Conservation (phyloP, 2,888 invertebrate genomes). For the Alsophila aescularia region DNA sequence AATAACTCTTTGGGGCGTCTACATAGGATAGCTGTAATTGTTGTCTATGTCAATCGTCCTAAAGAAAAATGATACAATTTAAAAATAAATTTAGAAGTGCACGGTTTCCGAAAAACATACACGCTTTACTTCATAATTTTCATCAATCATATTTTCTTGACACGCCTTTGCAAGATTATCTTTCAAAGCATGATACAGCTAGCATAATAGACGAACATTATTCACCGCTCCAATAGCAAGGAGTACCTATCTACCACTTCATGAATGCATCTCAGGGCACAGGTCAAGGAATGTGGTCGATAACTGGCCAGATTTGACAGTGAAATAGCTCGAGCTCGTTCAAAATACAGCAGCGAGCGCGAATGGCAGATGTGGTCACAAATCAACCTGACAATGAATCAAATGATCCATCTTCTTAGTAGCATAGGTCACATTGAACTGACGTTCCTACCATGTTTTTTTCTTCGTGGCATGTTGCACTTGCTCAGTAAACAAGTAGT, state of each 20-base stretch:
- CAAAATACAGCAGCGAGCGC: constrained; percentile 50
- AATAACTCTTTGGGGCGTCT: too few relatives aligned
- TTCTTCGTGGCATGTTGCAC: not conserved
- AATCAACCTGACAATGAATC: constrained; percentile 61
- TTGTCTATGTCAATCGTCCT: too few relatives aligned
- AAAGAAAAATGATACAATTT: too few relatives aligned
- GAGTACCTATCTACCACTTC: constrained; percentile 38
- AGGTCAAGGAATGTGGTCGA: constrained; percentile 70
- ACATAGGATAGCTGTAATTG: too few relatives aligned
- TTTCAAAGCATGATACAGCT: not conserved
- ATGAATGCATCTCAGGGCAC: constrained; percentile 62
- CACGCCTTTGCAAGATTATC: too few relatives aligned
- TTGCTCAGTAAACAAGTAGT: too few relatives aligned
- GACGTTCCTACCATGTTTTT: constrained; percentile 8
- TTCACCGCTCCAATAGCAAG: constrained; percentile 23
- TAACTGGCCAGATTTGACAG: constrained; percentile 75
- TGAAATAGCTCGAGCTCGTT: constrained; percentile 66
- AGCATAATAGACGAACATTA: constrained; percentile 8
- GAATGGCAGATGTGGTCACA: constrained; percentile 56
- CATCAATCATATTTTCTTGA: too few relatives aligned
- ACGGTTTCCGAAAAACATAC: too few relatives aligned
- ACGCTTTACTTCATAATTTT: too few relatives aligned
- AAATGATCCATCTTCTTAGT: constrained; percentile 65
- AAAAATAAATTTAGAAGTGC: too few relatives aligned
- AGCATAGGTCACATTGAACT: constrained; percentile 61